These are phyloP conservation scores for Eumeta japonica DNA, from an alignment of 1,140 invertebrate species.

Conservation along the genomic window DNA sequence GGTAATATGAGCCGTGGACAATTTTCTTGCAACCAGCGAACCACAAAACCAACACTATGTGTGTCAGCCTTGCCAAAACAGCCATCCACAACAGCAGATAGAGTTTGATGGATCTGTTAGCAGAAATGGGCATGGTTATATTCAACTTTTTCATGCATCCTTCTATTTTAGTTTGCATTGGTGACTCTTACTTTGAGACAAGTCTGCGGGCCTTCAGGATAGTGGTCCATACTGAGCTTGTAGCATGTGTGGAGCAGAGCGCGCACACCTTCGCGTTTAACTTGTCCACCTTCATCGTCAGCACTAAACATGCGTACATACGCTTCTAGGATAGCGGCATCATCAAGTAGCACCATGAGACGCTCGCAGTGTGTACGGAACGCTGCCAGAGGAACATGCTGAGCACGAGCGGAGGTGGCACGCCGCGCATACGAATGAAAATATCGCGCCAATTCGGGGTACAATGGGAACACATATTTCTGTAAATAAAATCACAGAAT, in stretches of 20 bases:
- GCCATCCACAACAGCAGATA: constrained; percentile 69
- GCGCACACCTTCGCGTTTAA: constrained; percentile 62
- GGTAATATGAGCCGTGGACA: constrained; percentile 72
- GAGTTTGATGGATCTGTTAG: constrained; percentile 64
- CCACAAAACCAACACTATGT: constrained; percentile 71
- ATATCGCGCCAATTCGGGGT: constrained; percentile 68
- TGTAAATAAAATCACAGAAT: constrained; percentile 49
- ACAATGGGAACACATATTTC: constrained; percentile 76
- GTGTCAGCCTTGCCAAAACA: constrained; percentile 77
- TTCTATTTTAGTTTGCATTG: background rate
- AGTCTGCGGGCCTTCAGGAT: constrained; percentile 63
- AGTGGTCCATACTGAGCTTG: constrained; percentile 73
- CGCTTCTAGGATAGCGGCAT: constrained; percentile 63
- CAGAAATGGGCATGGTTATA: background rate
- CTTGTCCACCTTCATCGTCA: constrained; percentile 50
- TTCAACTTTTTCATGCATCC: too few species aligned
- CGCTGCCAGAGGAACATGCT: constrained; percentile 59
- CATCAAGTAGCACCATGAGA: constrained; percentile 67
- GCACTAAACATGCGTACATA: constrained; percentile 66
- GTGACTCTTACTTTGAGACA: constrained; percentile 50
- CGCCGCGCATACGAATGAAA: constrained; percentile 66
- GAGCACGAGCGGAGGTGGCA: constrained; percentile 60
- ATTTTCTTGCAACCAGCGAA: constrained; percentile 77
- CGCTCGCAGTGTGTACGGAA: constrained; percentile 73
- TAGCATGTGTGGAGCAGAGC: constrained; percentile 70